Percentiles rank a stretch among this genome's conserved stretches.
phyloP scores from a whole-genome alignment of 2,113 vertebrate species.

The Arothron firmamentum region DNA sequence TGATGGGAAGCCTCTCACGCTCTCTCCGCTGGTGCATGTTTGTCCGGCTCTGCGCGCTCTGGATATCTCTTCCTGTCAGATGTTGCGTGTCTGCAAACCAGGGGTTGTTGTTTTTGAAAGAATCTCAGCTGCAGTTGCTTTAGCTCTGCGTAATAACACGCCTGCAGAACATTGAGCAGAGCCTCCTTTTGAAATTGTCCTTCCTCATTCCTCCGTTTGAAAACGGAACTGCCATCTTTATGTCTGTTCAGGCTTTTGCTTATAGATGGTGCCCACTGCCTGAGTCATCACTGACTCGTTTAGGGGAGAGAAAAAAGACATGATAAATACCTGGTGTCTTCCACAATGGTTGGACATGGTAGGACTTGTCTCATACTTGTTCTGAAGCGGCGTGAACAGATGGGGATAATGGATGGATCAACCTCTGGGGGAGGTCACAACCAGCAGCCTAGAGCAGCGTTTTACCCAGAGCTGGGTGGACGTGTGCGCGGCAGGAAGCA shows the following conservation, averaged over 20 bases:
- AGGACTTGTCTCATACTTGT: constrained; percentile 35
- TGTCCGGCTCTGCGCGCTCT: background rate
- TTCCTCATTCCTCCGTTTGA: constrained; percentile 2
- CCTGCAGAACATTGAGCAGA: constrained; percentile 2
- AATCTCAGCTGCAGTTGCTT: background rate
- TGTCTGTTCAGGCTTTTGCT: background rate
- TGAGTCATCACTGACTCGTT: background rate
- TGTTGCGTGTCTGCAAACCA: background rate
- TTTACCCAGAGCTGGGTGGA: no score
- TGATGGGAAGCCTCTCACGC: background rate
- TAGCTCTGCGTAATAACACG: background rate
- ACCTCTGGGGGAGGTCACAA: background rate
- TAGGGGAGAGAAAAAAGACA: background rate
- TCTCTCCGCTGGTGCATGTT: background rate
- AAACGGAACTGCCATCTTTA: constrained; percentile 9
- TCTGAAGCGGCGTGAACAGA: constrained; percentile 12
- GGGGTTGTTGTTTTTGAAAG: background rate
- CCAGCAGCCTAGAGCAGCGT: no score
- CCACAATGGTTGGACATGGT: constrained; percentile 25
- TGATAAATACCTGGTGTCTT: constrained; percentile 13
- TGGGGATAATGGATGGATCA: background rate
- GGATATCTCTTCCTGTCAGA: background rate
- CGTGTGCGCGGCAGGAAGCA: background rate
- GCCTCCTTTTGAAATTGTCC: constrained; percentile 3
- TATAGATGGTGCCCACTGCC: background rate